These are phyloP conservation scores for Microcebus jonahi DNA, from an alignment of 2,113 vertebrate species.

Conservation along the genomic window DNA sequence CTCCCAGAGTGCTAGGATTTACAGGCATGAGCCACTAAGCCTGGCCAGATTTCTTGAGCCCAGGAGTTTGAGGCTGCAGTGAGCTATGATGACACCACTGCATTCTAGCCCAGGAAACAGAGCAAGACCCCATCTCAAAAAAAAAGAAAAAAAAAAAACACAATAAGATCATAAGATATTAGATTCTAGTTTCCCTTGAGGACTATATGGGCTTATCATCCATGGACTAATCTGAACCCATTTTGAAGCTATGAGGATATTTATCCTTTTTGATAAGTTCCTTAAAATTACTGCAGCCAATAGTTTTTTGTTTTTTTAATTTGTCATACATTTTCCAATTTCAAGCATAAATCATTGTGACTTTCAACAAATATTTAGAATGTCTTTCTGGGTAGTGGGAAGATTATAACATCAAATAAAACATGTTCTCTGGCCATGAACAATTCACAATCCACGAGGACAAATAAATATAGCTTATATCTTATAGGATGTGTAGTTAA, in stretches of 20 bases:
- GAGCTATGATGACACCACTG: too few species aligned
- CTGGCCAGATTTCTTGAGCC: too few species aligned
- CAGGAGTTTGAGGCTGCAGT: too few species aligned
- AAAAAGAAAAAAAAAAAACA: too few species aligned
- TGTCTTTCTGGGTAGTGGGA: not conserved
- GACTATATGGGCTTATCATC: not conserved
- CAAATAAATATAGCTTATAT: not conserved
- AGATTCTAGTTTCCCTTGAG: not conserved
- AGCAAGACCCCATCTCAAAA: too few species aligned
- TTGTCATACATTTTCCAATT: not conserved
- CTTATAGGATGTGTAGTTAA: not conserved
- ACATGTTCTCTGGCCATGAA: not conserved
- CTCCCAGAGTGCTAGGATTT: too few species aligned
- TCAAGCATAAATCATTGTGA: not conserved
- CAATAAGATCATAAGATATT: not conserved
- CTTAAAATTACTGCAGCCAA: not conserved
- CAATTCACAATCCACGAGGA: not conserved
- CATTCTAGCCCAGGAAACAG: too few species aligned
- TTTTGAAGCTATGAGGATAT: not conserved
- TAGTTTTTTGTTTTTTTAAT: not conserved
- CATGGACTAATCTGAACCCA: not conserved
- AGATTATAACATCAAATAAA: not conserved
- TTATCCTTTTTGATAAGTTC: not conserved
- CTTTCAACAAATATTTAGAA: not conserved
- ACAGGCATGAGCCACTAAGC: too few species aligned